Evolutionary conservation across 2,888 invertebrate species (phyloP).

Genomic region (Erannis defoliaria): DNA sequence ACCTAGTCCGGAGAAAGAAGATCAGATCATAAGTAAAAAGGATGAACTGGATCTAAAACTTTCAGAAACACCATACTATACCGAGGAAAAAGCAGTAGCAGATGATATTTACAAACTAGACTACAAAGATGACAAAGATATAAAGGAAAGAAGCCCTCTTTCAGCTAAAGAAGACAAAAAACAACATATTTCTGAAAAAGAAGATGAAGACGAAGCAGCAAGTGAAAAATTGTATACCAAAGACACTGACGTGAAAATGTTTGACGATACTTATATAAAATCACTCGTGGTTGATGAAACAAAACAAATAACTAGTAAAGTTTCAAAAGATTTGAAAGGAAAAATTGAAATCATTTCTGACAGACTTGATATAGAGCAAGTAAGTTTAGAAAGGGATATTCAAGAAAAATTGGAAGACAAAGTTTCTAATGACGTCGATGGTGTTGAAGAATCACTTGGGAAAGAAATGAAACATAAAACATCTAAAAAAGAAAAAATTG

Average conservation of each 20-base stretch:
- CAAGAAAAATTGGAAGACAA: constrained; percentile 33
- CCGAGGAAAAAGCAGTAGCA: not conserved
- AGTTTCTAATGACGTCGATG: constrained; percentile 50
- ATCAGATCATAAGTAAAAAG: constrained; percentile 42
- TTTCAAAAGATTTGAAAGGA: constrained; percentile 4
- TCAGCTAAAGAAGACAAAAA: constrained; percentile 44
- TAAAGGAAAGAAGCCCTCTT: constrained; percentile 40
- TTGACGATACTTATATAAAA: not conserved
- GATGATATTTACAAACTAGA: constrained; percentile 8
- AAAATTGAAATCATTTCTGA: constrained; percentile 58
- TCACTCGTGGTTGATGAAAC: not conserved
- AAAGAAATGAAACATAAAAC: constrained; percentile 48
- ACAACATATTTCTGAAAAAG: constrained; percentile 41
- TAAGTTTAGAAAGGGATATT: constrained; percentile 70
- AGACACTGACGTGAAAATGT: constrained; percentile 14
- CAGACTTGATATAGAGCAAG: constrained; percentile 77
- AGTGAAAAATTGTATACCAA: constrained; percentile 18
- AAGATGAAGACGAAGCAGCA: constrained; percentile 36
- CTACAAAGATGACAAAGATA: constrained; percentile 15
- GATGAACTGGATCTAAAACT: constrained; percentile 21
- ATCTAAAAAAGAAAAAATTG: constrained; percentile 46
- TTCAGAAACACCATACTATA: constrained; percentile 16
- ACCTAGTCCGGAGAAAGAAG: constrained; percentile 59
- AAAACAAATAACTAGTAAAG: not conserved
- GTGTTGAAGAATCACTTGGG: constrained; percentile 54